Evolutionary conservation across 2,797 vertebrate genomes (phyloP).

Genomic region (Gorsachius magnificus): DNA sequence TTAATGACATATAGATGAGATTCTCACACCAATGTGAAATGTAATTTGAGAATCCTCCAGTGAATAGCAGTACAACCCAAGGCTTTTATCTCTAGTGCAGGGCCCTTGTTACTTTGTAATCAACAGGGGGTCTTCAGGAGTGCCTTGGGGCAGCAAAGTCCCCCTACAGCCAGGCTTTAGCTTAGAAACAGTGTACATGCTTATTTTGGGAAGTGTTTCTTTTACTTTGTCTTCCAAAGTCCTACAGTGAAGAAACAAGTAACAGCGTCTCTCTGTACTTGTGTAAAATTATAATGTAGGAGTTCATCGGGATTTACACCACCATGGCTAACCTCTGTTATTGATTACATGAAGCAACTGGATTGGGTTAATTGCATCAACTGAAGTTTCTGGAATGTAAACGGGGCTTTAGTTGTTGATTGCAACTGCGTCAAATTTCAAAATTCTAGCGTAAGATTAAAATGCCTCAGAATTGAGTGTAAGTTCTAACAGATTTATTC

Average conservation of each 20-base stretch:
- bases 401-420: background rate
- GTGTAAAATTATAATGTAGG: background rate
- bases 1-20: slow-evolving; percentile 5
- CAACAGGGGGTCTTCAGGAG: background rate
- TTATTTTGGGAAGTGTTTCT: background rate
- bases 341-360: slow-evolving; percentile 4
- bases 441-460: slow-evolving; percentile 3
- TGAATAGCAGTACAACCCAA: background rate
- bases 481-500: background rate
- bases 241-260: background rate
- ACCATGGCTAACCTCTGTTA: background rate
- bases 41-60: background rate
- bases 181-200: background rate
- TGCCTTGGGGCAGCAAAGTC: slow-evolving; percentile 43
- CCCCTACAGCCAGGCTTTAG: slow-evolving; percentile 16
- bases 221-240: background rate
- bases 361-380: background rate
- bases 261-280: background rate
- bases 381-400: slow-evolving; percentile 35
- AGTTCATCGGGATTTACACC: background rate
- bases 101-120: background rate
- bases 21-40: background rate
- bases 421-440: background rate
- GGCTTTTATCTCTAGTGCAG: background rate
- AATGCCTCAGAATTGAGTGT: background rate